Conservation (phyloP, 2,113 vertebrate species). For the Hiodon tergisus region DNA sequence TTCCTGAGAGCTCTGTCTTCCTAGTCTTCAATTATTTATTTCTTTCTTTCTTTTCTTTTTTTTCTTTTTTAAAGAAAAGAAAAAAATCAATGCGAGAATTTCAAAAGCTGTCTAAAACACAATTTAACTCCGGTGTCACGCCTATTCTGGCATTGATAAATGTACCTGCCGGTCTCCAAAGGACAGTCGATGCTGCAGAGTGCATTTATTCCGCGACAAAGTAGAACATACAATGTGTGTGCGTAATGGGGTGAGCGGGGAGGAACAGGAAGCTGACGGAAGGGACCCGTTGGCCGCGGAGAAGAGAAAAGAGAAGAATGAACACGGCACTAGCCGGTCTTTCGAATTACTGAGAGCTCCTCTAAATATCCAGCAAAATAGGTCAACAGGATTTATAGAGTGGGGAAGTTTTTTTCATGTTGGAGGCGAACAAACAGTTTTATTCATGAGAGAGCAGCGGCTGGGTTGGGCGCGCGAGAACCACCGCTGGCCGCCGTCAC, state of each 20-base stretch:
- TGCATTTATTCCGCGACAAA: slow-evolving; percentile 50
- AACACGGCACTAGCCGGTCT: slow-evolving; percentile 19
- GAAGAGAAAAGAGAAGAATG: too few species aligned
- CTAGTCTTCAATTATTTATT: background rate
- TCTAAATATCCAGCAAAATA: slow-evolving; percentile 58
- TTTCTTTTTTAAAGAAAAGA: slow-evolving; percentile 23
- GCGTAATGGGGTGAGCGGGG: slow-evolving; percentile 41
- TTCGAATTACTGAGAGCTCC: slow-evolving; percentile 57
- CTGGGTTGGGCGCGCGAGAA: too few species aligned
- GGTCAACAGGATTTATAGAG: slow-evolving; percentile 62
- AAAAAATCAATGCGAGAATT: slow-evolving; percentile 41
- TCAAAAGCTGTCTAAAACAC: slow-evolving; percentile 39
- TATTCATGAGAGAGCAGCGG: background rate
- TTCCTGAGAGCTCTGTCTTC: slow-evolving; percentile 29
- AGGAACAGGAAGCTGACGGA: slow-evolving; percentile 48
- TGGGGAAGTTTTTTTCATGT: slow-evolving; percentile 40
- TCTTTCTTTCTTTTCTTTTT: too few species aligned
- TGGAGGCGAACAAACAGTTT: background rate
- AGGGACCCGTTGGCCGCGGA: background rate
- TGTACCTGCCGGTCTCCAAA: slow-evolving; percentile 43
- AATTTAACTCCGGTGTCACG: slow-evolving; percentile 48
- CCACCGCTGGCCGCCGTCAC: too few species aligned
- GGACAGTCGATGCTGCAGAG: slow-evolving; percentile 37
- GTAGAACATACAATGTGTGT: slow-evolving; percentile 28
- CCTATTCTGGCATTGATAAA: slow-evolving; percentile 52